A percentile compares a stretch with the other conserved stretches of the same genome.
Conservation (phyloP, 2,113 vertebrate genomes). For the Gymnobelideus leadbeateri region DNA sequence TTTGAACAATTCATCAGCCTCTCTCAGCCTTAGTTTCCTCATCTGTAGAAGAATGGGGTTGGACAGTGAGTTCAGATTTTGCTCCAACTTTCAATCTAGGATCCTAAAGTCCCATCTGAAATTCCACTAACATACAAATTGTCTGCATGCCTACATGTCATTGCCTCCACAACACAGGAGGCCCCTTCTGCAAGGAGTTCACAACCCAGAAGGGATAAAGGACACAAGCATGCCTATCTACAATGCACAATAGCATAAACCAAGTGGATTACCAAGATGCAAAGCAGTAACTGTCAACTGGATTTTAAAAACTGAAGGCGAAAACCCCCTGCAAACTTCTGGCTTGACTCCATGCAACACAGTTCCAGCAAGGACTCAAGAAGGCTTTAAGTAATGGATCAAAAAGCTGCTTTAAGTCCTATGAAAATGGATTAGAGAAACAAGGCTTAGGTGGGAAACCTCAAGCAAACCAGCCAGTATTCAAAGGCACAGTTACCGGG, state of each 20-base stretch:
- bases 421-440: constrained; percentile 76
- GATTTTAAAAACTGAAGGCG: not conserved
- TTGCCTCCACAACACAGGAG: not conserved
- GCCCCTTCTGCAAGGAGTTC: not conserved
- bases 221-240: not conserved
- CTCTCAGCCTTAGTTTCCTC: not conserved
- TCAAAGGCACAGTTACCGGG: constrained; percentile 50
- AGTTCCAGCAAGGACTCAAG: constrained; percentile 65
- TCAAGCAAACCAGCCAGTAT: constrained; percentile 59
- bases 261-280: not conserved
- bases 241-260: not conserved
- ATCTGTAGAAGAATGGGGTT: not conserved
- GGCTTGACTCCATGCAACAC: not conserved
- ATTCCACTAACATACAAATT: not conserved
- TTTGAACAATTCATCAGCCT: not conserved
- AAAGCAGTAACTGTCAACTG: not conserved
- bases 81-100: not conserved
- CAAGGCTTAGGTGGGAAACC: constrained; percentile 58
- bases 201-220: not conserved
- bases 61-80: not conserved
- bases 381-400: constrained; percentile 70
- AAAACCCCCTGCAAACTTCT: not conserved
- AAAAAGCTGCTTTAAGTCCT: constrained; percentile 75
- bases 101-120: not conserved
- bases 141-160: not conserved